phyloP scores from a whole-genome alignment of 2,113 vertebrate species.

The Cyanistes caeruleus region DNA sequence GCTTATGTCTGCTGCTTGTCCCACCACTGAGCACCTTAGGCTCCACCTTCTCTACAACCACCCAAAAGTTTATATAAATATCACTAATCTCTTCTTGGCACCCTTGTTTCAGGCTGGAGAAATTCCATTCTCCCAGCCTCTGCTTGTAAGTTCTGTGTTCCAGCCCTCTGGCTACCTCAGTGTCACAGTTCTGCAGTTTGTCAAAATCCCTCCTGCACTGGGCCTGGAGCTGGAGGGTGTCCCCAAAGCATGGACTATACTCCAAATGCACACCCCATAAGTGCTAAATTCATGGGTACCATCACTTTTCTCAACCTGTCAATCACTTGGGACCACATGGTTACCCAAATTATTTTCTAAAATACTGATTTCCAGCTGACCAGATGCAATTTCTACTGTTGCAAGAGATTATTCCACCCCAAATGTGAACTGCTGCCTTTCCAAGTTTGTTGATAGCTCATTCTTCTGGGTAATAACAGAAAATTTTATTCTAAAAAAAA shows the following conservation, averaged over 20 bases:
- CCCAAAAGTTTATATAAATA: neutral
- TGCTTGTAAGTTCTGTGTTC: neutral
- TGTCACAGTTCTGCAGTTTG: neutral
- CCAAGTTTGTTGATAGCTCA: neutral
- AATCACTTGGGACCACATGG: accelerated
- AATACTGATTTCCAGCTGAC: neutral
- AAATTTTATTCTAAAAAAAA: neutral
- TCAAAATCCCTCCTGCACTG: neutral
- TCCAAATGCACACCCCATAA: neutral
- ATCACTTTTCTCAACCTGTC: neutral
- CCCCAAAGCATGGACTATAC: neutral
- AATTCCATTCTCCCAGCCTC: neutral
- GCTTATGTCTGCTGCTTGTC: neutral
- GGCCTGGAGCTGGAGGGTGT: neutral
- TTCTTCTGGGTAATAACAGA: neutral
- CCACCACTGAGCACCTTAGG: neutral
- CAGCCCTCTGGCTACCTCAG: neutral
- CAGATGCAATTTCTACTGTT: neutral
- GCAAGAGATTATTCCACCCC: neutral
- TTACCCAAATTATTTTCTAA: neutral
- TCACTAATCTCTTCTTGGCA: neutral
- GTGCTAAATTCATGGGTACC: neutral
- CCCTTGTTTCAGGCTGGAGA: neutral
- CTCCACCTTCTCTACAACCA: neutral
- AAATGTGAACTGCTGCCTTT: neutral